Evolutionary conservation across 2,888 invertebrate genomes (phyloP).

Genomic region (Conops quadrifasciatus): DNA sequence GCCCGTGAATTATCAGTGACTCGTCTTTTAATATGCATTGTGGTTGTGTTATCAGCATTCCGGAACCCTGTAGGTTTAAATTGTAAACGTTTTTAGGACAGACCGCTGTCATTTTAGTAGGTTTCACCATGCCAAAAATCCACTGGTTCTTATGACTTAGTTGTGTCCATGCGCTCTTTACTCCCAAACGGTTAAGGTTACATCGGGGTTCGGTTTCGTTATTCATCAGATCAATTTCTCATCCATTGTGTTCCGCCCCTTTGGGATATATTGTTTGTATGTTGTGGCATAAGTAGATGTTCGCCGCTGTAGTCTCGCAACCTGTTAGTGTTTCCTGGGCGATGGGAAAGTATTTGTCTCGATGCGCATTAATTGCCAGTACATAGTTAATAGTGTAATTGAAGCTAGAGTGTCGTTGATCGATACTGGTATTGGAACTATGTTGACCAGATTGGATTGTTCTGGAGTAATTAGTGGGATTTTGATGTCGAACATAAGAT

Average conservation of each 20-base stretch:
- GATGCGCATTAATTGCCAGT: neutral
- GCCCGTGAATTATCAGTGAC: neutral
- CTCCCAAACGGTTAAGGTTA: neutral
- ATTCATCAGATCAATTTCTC: neutral
- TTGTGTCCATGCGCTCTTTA: neutral
- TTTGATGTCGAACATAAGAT: neutral
- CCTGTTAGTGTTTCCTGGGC: neutral
- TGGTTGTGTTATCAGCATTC: neutral
- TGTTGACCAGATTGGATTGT: neutral
- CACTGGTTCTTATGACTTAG: too few species aligned
- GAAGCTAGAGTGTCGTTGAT: neutral
- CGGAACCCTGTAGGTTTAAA: neutral
- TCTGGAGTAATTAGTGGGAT: neutral
- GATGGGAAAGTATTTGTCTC: too few species aligned
- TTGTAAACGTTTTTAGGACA: conserved; percentile 2
- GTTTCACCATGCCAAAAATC: neutral
- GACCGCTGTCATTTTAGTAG: conserved; percentile 1
- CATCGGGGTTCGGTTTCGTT: neutral
- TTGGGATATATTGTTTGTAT: neutral
- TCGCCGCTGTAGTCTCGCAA: neutral
- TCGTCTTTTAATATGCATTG: neutral
- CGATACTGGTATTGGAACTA: neutral
- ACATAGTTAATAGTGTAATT: neutral
- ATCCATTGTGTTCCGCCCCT: neutral
- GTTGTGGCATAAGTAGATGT: neutral